Evolutionary conservation across 1,140 invertebrate species (phyloP), one percentile per base, ranked within the genome.

Genomic region (Meloidogyne chitwoodi): DNA sequence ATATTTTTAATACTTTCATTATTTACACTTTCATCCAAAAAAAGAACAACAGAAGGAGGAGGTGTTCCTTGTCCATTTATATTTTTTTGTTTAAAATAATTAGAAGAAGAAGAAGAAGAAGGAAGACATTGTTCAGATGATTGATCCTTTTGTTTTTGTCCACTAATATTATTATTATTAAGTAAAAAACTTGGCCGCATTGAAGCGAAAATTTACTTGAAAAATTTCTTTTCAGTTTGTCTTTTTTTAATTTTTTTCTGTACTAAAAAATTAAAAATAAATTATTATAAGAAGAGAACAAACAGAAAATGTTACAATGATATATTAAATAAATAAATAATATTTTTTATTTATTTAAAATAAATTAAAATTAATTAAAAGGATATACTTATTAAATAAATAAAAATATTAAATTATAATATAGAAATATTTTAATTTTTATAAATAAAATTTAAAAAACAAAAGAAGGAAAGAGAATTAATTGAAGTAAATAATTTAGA

Each of bases 41-140:
- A 48, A 29, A 73, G 70, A 8, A 61, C 70, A 73, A 61, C 44
- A 26, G 44, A 22, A 6, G 41, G 70, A 6, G 56, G 70, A n/a
- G 70, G 48, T 26, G 70, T 61, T 22, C 48, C 44, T 5, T 48
- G 44, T 31, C 12, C n/a, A n/a, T n/a, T 38, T 38, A 38, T 8
- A 56, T n/a, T 56, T 56, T n/a, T 56, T 56, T 56, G 48, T n/a
- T 56, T 56, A n/a, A 56, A 56, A 56, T 56, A 56, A n/a, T 56
- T 5, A n/a, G 48, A 56, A 56, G 48, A 48, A 0, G 19, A 41
- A 41, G 38, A 44, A 44, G 12, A 16, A 19, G 31, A 12, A 41
- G n/a, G n/a, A n/a, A 8, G 3, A 10, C 3, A 38, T 38, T n/a
- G 48, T 56, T 56, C n/a, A n/a, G 48, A 8, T 5, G 48, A 56